Evolutionary conservation across 2,888 invertebrate genomes (phyloP), one percentile per base, ranked within the genome.

Genomic region (Linnaemya tessellans): DNA sequence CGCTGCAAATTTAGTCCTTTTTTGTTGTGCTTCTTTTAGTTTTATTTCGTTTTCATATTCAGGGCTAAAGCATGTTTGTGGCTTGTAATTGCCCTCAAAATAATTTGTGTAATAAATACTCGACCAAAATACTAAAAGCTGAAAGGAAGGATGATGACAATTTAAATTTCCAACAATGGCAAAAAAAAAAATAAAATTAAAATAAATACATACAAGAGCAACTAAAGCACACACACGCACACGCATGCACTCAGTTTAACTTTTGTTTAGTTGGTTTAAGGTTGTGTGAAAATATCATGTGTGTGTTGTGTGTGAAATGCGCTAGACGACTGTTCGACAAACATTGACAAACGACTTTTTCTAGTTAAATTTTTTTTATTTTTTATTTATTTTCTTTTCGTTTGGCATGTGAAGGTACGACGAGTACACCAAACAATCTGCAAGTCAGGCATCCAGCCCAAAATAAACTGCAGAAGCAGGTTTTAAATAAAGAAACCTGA

Each of bases 71-170:
- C 74, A 74, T 85, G 78, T 82, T 85, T 79, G 85, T 65, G 85
- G 85, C 60, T 79, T 79, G 79, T 79, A 82, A 85, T 85, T 85
- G 85, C 85, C 85, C 85, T 71, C 74, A 79, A 82, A 85, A 85
- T 85, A 82, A 85, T 85, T 85, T 70, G 75, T 85, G 82, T 82
- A 79, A 85, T 85, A 79, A 74, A 82, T 85, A 85, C 74, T 74
- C 65, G 49, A 80, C 73, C 79, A 74, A 64, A 58, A 46, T 73
- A 51, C 65, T 67, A 58, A 77, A 67, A 78, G 64, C 77, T 77
- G 65, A 65, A 71, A 79, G 74, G 80, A 84, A 73, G 84, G 74
- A 73, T 75, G 84, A 84, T 79, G 79, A 83, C 82, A 83, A 78
- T 83, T 83, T 78, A 67, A 82, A 83, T 56, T 78, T 83, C 58